Base-by-base conservation (phyloP, 2,113 vertebrate species). In the Rhynchomys soricoides region DNA sequence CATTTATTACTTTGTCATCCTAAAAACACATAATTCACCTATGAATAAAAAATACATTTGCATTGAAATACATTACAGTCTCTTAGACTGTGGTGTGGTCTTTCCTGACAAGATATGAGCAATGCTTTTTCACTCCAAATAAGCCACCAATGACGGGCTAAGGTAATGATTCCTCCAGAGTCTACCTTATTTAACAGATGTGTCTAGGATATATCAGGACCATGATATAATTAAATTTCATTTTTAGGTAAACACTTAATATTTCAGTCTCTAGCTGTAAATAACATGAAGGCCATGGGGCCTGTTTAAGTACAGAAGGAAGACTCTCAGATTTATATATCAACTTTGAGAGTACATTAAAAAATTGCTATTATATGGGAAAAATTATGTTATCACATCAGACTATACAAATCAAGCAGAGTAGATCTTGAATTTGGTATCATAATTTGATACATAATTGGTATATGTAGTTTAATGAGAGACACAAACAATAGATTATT, bases 191-290 rank as follows among this genome's bases (percentile, higher is more conserved):
- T 88, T 11, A 52, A 40, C 68, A n/a, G 48, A 71, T 9, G 37
- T 40, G 21, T 73, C 48, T 88, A 71, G 48, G 34, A 57, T 57
- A 43, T 16, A 2, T 88, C 48, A 55, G 8, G 5, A 73, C 16
- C 22, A 57, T 88, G 37, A 83, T 62, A 50, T 86, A 93, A 91
- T 82, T 95, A 90, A 73, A 85, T 37, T 13, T 89, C 21, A 93
- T 93, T 97, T 93, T 89, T 77, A n/a, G 62, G 19, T 95, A 74
- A 90, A 93, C 43, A 89, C 34, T 89, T 94, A 93, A 91, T 9
- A 95, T 86, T 94, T 96, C 10, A 89, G 24, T 94, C 37, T 31
- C 85, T 91, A 86, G 48, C 16, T 77, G 26, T 74, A 92, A 86
- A 77, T 62, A 86, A 86, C 9, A 75, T 50, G 21, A 22, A 95